These are phyloP conservation scores for Darevskia mixta DNA, from an alignment of 2,797 vertebrate genomes.

Conservation along the genomic window DNA sequence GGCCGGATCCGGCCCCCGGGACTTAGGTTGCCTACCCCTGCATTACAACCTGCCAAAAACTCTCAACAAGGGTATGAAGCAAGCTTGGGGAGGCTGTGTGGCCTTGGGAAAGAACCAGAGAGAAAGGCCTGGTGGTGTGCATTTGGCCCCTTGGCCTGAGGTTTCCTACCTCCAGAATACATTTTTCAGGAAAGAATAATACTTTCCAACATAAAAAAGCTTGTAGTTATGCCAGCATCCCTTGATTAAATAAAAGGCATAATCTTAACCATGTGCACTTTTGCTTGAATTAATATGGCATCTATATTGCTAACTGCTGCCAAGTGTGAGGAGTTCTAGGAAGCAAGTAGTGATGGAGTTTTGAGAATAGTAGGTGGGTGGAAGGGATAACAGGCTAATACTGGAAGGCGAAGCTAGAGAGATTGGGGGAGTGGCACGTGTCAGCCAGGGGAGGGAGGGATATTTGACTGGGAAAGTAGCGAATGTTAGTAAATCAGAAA, in stretches of 20 bases:
- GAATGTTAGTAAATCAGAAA: not conserved
- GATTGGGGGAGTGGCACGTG: not conserved
- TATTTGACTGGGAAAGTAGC: not conserved
- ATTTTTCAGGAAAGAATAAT: not conserved
- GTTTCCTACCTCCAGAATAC: too few species aligned
- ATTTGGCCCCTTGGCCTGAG: too few species aligned
- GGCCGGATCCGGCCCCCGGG: too few species aligned
- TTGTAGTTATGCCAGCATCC: too few species aligned
- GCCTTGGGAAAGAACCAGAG: too few species aligned
- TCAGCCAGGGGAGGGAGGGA: too few species aligned
- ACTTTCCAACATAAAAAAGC: not conserved
- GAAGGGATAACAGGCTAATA: not conserved
- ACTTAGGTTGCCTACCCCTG: too few species aligned
- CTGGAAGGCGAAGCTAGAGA: not conserved
- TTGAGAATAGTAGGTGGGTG: not conserved
- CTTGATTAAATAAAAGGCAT: not conserved
- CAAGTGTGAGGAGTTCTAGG: not conserved
- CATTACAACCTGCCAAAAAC: too few species aligned
- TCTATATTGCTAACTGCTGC: not conserved
- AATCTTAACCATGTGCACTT: not conserved
- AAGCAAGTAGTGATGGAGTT: not conserved
- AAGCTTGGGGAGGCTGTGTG: too few species aligned
- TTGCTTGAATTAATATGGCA: not conserved
- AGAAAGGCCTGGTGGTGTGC: too few species aligned
- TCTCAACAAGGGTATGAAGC: too few species aligned